phyloP scores from a whole-genome alignment of 2,113 vertebrate genomes.

The Marcusenius ussheri region DNA sequence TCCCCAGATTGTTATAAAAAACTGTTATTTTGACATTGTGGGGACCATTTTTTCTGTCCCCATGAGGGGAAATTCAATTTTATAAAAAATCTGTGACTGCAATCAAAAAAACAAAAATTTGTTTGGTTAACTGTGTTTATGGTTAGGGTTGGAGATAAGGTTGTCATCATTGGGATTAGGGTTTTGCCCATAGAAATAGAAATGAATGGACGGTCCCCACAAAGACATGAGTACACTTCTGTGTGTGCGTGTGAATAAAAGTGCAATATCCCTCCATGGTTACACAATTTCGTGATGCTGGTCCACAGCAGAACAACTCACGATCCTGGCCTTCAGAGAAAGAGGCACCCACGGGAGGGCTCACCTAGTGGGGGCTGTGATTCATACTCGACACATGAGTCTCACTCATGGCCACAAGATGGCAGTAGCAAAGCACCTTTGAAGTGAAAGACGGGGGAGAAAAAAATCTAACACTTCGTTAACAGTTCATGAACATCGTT shows the following conservation, averaged over 20 bases:
- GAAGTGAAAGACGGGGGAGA: not conserved
- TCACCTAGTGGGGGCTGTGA: not conserved
- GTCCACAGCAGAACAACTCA: not conserved
- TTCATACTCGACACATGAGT: not conserved
- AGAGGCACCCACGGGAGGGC: not conserved
- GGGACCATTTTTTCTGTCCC: no score
- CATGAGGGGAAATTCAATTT: no score
- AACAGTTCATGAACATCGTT: not conserved
- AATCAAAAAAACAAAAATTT: no score
- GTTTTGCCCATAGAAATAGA: no score
- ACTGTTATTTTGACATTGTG: no score
- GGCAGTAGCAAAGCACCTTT: conserved; percentile 14
- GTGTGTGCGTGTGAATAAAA: not conserved
- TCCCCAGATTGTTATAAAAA: no score
- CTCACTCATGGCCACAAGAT: not conserved
- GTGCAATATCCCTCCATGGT: not conserved
- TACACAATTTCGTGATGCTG: not conserved
- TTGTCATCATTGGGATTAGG: no score
- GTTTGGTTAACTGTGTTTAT: no score
- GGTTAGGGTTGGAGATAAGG: no score
- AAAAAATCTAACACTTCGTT: not conserved
- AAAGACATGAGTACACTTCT: no score
- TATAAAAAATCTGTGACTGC: no score
- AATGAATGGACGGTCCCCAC: no score
- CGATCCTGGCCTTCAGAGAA: not conserved